Base-by-base conservation (phyloP, 2,888 invertebrate species). In the Epinotia demarniana region DNA sequence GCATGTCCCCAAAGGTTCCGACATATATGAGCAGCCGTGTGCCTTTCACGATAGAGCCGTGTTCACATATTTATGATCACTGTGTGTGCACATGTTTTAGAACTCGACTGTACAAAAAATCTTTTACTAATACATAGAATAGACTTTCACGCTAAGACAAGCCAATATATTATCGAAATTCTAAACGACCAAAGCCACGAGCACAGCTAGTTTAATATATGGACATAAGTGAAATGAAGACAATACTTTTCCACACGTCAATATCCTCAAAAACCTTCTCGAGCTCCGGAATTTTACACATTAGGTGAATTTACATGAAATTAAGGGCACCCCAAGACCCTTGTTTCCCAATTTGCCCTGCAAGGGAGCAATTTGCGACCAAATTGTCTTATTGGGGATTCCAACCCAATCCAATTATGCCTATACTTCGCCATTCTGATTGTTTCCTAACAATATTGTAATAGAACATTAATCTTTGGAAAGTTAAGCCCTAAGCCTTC, bases 301-400 rank as follows among this genome's bases (percentile, higher is more conserved):
- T 72, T 70, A 69, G 57, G 69, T 70, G 64, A 71, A 81, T 82
- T 82, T 81, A 79, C 81, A 84, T 85, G 80, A 81, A 85, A 85
- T 85, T 82, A 85, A 84, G 85, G 85, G 81, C 67, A 78, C 3
- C 61, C 77, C 76, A 77, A 73, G 77, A 64, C 78, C 82, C 82
- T 84, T 83, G 80, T 85, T 82, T 81, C 82, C 82, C 87, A 89
- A 90, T 89, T 88, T 88, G 81, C 85, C 84, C 81, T 83, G 81
- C 81, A 84, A 85, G 87, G 87, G 85, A 82, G 81, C 88, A 88
- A 89, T 89, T 89, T 88, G 84, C 81, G 82, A 73, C 77, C 82
- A 85, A 86, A 87, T 89, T 89, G 87, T 88, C 88, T 88, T 86
- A 83, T 84, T 64, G 63, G 60, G 70, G 68, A 43, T 73, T 68